Base-by-base conservation (phyloP, 2,888 invertebrate species). In the Caenorhabditis sinica region DNA sequence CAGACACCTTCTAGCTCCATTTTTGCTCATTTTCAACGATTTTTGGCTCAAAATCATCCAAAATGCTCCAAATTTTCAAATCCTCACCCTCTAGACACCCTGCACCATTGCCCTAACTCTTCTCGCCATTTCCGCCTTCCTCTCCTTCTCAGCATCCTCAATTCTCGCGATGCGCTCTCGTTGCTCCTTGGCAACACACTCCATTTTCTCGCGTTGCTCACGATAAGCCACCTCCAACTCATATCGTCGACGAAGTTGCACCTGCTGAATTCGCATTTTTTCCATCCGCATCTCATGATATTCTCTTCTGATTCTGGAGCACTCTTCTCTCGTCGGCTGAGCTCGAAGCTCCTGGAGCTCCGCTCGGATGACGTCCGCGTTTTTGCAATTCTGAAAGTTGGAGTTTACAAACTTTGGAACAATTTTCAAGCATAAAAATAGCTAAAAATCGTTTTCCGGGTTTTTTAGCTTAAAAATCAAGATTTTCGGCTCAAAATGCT, bases 301-400 rank as follows among this genome's bases (percentile, higher is more conserved):
- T 2, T 56, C 56, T 3, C 15, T 6, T 9, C 23, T 9, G 28
- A 51, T 66, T 69, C 76, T 4, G 20, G 9, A 1, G 3, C 5
- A 36, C 56, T 77, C 76, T 2, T 60, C 40, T 1, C 11, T 2
- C 51, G 69, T 61, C 40, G 49, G 51, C 9, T 40, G 69, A 2
- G 13, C 36, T 9, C 51, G 45, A 45, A 69, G 28, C 28, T 51
- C 61, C 6, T 61, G 36, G 5, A 77, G 17, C 36, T 68, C 68
- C 23, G 20, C 20, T 13, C 30, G 23, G 6, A 68, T n/a, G 6
- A 2, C 13, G 2, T 56, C 58, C 28, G 68, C 20, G 11, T 65
- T 40, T 15, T 40, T 40, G 40, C n/a, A n/a, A n/a, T n/a, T n/a
- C n/a, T n/a, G n/a, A n/a, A n/a, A n/a, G n/a, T n/a, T n/a, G n/a